Evolutionary conservation across 2,113 vertebrate species (phyloP), one percentile per base, ranked within the genome.

Genomic region (Marmota flaviventris): DNA sequence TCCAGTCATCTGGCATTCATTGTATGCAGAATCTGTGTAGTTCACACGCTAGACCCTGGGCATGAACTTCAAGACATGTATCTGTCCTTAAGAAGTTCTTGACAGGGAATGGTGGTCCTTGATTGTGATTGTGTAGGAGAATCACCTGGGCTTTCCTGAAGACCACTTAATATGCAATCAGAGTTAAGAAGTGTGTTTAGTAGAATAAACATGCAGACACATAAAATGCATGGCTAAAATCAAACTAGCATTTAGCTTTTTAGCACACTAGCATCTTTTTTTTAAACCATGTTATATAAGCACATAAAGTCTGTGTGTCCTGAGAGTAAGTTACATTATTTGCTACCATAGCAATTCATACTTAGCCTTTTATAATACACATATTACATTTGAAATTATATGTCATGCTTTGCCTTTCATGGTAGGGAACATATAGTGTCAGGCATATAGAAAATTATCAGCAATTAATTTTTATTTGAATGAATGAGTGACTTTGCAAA

Each of bases 391-490:
- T 91, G 37, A 76, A 83, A 61, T 94, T 69, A 25, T 10, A 24
- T 20, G 20, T 20, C 45, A 67, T 81, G 61, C 20, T 93, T 37
- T 48, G 0, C 90, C 12, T 95, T 84, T 25, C 29, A 69, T 24
- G 39, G 17, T 63, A 51, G 25, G 20, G 8, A 65, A 27, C 24
- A 25, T 85, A 75, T 27, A 58, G 8, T 39, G 17, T 58, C 22
- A n/a, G 16, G 13, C 16, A 77, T 61, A 34, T 27, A 29, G 32
- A 32, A 89, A 53, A 70, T 81, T 58, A 27, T 92, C 12, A 90
- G 37, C 8, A 77, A 81, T 32, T 61, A 32, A 32, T 48, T 91
- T 92, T 88, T 67, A 85, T 79, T 85, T 79, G 39, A 95, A 82
- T 61, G 20, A 84, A 61, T 61, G 24, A 86, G 34, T 70, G 63